Evolutionary conservation across 2,113 vertebrate species (phyloP), one percentile per base, ranked within the genome.

Genomic region (Mirounga angustirostris): DNA sequence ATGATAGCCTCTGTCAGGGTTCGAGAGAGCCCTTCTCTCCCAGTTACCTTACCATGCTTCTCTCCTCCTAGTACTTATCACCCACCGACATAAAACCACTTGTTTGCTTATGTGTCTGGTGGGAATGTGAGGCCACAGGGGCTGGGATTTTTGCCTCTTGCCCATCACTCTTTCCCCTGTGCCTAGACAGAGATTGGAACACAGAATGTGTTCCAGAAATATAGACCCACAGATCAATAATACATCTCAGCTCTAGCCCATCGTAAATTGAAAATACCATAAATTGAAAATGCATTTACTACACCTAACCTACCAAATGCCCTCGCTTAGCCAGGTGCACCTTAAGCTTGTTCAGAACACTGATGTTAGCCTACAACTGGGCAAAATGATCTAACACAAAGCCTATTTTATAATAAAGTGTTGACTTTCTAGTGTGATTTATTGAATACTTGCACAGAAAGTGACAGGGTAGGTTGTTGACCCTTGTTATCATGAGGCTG

Each of bases 1-100:
- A 6, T 19, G 7, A 8, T 14, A 30, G 33, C 43, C 14, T 33
- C 28, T 2, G 0, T 15, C 19, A 2, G 10, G 28, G 4, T 6
- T 33, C 87, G 19, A 16, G 78, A 52, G 7, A 81, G 12, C 33
- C 4, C 2, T 12, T 1, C 14, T 43, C 33, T 11, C 21, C 69
- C 12, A 26, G 0, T 2, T 4, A 4, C 15, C 52, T 71, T 24
- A 4, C 50, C 46, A 2, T 0, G 0, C 50, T 30, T 28, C 12
- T 0, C 11, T 30, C 5, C 1, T 36, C 19, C 1, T 1, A 5
- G 28, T 18, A 14, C 19, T 28, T 8, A 3, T 73, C 30, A 24
- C 50, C 46, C 22, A 4, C 3, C 0, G 4, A 11, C 50, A 69
- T 2, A 21, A 2, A 1, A 1, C 11, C 36, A 1, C 0, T 15